These are phyloP conservation scores for Achatina immaculata DNA, from an alignment of 1,140 invertebrate genomes.

Conservation along the genomic window DNA sequence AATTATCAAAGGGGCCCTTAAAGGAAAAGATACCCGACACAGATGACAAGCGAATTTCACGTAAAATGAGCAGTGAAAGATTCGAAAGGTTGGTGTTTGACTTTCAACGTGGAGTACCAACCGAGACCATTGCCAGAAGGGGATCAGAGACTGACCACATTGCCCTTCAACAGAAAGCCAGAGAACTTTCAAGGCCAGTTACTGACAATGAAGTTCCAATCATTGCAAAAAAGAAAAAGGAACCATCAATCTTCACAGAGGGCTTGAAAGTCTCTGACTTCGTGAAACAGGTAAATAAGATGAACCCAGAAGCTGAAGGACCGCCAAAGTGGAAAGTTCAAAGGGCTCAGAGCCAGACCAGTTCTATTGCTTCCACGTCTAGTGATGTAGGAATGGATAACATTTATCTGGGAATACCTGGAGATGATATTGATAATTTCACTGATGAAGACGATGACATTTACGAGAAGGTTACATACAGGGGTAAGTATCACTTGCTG, in stretches of 20 bases:
- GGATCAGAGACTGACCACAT: slow-evolving; percentile 43
- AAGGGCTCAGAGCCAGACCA: slow-evolving; percentile 25
- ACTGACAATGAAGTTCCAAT: slow-evolving; percentile 31
- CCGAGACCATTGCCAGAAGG: slow-evolving; percentile 33
- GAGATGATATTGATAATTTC: slow-evolving; percentile 22
- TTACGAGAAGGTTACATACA: slow-evolving; percentile 24
- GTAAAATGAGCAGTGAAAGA: slow-evolving; percentile 46
- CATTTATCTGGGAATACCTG: slow-evolving; percentile 35
- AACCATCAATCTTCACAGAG: slow-evolving; percentile 48
- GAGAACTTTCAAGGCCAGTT: slow-evolving; percentile 29
- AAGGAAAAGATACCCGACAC: not conserved
- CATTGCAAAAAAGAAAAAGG: slow-evolving; percentile 40
- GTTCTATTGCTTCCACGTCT: slow-evolving; percentile 35
- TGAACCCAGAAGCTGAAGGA: slow-evolving; percentile 39
- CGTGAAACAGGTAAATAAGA: slow-evolving; percentile 49
- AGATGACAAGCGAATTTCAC: slow-evolving; percentile 28
- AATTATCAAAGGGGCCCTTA: not conserved
- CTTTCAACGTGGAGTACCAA: slow-evolving; percentile 48
- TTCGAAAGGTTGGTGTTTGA: slow-evolving; percentile 49
- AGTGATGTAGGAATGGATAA: slow-evolving; percentile 35
- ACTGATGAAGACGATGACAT: slow-evolving; percentile 36
- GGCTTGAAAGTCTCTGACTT: slow-evolving; percentile 51
- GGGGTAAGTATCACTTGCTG: slow-evolving; percentile 30
- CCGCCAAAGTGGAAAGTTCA: slow-evolving; percentile 36
- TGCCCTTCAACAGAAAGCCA: slow-evolving; percentile 41